Evolutionary conservation across 2,888 invertebrate genomes (phyloP).

Genomic region (Ormyrus rosae): DNA sequence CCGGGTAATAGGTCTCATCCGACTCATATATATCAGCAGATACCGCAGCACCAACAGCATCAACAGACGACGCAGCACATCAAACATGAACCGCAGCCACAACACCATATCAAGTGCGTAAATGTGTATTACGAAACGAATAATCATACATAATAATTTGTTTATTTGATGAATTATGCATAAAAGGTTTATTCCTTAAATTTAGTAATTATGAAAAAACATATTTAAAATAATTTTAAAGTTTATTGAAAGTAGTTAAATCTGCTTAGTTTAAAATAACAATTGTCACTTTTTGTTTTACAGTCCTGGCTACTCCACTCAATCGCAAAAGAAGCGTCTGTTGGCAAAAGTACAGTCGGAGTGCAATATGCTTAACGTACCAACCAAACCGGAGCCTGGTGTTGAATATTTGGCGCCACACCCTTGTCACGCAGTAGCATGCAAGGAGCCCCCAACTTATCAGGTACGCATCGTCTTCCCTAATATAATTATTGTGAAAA

Average conservation of each 20-base stretch:
- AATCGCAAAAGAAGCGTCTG: conserved; percentile 92
- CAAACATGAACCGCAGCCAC: conserved; percentile 79
- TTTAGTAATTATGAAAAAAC: background rate
- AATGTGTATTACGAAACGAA: background rate
- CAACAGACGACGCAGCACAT: conserved; percentile 75
- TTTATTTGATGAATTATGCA: background rate
- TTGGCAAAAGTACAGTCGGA: conserved; percentile 91
- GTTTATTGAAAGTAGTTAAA: background rate
- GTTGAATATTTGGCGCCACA: conserved; percentile 76
- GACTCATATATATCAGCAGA: conserved; percentile 66
- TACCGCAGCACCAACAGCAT: conserved; percentile 70
- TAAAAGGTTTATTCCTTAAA: no score
- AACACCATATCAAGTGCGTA: conserved; percentile 70
- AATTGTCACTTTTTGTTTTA: conserved; percentile 28
- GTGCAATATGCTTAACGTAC: conserved; percentile 79
- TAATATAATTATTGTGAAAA: background rate
- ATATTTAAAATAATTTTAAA: background rate
- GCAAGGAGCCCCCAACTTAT: conserved; percentile 77
- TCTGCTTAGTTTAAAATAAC: conserved; percentile 24
- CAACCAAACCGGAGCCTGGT: conserved; percentile 81
- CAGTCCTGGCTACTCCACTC: conserved; percentile 78
- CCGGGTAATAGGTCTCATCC: conserved; percentile 77
- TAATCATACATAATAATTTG: no score
- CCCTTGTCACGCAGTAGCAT: conserved; percentile 76
- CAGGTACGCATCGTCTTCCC: conserved; percentile 64